phyloP scores from a whole-genome alignment of 2,113 vertebrate species.

The Bubo bubo region DNA sequence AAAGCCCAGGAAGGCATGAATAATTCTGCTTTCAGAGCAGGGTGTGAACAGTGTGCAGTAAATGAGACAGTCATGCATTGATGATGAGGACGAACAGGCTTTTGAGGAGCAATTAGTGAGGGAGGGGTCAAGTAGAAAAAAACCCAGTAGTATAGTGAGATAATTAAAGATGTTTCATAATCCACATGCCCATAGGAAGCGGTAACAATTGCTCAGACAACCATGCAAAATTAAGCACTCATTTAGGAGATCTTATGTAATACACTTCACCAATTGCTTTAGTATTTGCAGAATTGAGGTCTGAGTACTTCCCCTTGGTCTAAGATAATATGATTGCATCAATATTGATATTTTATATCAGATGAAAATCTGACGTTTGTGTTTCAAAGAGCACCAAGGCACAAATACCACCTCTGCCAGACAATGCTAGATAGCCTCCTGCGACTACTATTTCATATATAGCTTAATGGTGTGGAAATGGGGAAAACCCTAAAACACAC shows the following conservation, averaged over 20 bases:
- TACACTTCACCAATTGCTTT: not conserved
- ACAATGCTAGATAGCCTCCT: not conserved
- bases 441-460: not conserved
- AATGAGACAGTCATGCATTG: not conserved
- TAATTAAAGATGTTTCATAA: conserved; percentile 31
- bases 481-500: not conserved
- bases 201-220: not conserved
- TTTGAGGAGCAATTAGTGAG: conserved; percentile 22
- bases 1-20: not conserved
- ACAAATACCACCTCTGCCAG: not conserved
- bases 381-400: not conserved
- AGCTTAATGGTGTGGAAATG: not conserved
- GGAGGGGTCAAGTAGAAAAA: conserved; percentile 24
- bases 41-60: not conserved
- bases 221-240: not conserved
- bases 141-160: not conserved
- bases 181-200: not conserved
- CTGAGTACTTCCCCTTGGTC: not conserved
- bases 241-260: not conserved
- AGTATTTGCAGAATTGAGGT: not conserved
- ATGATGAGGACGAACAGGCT: not conserved
- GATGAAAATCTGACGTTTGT: not conserved
- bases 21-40: conserved; percentile 9
- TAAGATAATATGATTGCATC: not conserved
- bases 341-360: not conserved